Evolutionary conservation across 2,797 vertebrate genomes (phyloP).

Genomic region (Crocodylus rhombifer): DNA sequence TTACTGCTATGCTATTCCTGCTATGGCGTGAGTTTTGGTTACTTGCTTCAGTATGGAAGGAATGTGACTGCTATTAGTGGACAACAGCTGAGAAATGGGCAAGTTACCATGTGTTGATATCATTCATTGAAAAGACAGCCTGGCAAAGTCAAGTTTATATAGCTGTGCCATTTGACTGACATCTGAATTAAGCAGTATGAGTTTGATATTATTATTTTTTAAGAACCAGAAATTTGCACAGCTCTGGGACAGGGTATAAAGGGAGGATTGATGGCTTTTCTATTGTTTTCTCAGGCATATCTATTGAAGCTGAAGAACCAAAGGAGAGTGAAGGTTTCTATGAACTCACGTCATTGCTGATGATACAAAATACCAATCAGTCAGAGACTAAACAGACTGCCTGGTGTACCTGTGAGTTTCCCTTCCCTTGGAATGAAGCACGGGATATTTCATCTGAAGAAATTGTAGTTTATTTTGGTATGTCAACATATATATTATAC

Average conservation of each 20-base stretch:
- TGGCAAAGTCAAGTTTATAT: fast-evolving
- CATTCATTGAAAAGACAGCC: not conserved
- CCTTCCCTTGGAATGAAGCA: conserved; percentile 31
- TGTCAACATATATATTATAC: not conserved
- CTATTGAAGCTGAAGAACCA: conserved; percentile 45
- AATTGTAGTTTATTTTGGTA: conserved; percentile 65
- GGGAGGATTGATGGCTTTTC: not conserved
- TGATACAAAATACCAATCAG: not conserved
- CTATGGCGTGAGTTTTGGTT: not conserved
- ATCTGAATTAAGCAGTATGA: not conserved
- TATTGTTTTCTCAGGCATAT: conserved; percentile 45
- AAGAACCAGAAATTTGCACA: not conserved
- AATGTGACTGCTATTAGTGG: not conserved
- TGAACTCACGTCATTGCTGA: conserved; percentile 62
- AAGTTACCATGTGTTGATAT: not conserved
- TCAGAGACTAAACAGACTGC: conserved; percentile 17
- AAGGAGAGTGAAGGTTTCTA: conserved; percentile 65
- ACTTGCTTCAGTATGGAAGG: fast-evolving
- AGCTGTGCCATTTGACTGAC: not conserved
- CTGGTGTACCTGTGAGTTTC: conserved; percentile 59
- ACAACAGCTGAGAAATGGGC: not conserved
- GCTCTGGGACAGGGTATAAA: not conserved
- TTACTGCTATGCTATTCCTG: fast-evolving
- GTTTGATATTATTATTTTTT: not conserved
- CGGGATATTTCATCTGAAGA: conserved; percentile 68